These are phyloP conservation scores for Microctenopoma steveboyesi DNA, from an alignment of 2,797 vertebrate genomes.

Conservation along the genomic window DNA sequence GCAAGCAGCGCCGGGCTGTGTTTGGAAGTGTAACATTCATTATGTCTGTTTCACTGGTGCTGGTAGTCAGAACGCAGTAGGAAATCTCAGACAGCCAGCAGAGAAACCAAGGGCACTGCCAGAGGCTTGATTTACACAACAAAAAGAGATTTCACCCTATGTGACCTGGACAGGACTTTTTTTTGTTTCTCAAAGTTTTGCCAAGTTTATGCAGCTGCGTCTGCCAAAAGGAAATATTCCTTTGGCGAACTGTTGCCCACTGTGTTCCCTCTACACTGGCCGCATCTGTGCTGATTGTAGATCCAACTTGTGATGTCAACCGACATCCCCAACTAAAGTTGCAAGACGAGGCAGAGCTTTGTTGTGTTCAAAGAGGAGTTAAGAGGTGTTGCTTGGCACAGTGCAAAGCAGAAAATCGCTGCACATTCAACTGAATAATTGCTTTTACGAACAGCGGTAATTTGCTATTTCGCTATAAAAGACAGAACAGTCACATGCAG, in stretches of 20 bases:
- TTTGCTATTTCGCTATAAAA: conserved; percentile 12
- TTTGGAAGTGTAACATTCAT: conserved; percentile 69
- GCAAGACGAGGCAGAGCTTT: neutral
- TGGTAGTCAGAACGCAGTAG: conserved; percentile 57
- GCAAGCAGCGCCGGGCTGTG: conserved; percentile 46
- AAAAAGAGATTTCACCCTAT: conserved; percentile 65
- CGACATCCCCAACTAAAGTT: conserved; percentile 21
- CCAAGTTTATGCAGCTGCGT: conserved; percentile 49
- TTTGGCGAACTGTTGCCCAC: conserved; percentile 24
- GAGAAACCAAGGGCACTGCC: conserved; percentile 60
- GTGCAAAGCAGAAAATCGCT: neutral
- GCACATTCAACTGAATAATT: conserved; percentile 28
- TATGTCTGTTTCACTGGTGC: conserved; percentile 64
- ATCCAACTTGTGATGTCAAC: conserved; percentile 16
- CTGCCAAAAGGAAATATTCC: conserved; percentile 48
- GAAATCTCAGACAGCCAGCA: conserved; percentile 61
- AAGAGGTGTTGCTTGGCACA: neutral
- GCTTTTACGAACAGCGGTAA: conserved; percentile 28
- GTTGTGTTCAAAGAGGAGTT: neutral
- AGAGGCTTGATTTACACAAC: conserved; percentile 70
- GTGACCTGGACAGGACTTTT: conserved; percentile 58
- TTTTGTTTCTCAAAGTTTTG: conserved; percentile 59
- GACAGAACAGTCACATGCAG: conserved; percentile 13
- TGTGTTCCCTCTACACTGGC: conserved; percentile 19
- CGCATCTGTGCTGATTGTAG: conserved; percentile 13